phyloP scores from a whole-genome alignment of 2,113 vertebrate genomes.

The Pseudorasbora parva region DNA sequence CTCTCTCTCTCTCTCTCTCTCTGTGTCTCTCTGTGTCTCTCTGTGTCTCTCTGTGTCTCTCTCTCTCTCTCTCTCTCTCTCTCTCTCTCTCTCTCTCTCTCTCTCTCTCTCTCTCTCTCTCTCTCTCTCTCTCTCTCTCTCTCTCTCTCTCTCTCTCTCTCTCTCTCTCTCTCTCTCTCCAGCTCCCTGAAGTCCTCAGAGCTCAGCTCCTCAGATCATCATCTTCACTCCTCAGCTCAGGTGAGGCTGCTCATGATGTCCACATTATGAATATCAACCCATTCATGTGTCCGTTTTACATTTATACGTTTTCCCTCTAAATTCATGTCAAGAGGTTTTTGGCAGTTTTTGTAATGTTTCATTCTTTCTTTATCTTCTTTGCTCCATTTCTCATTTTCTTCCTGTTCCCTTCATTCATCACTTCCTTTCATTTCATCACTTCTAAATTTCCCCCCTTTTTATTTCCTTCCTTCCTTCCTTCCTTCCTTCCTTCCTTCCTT shows the following conservation, averaged over 20 bases:
- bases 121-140: no score
- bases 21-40: no score
- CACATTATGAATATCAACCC: no score
- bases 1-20: no score
- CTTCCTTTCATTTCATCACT: background rate
- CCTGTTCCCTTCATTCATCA: background rate
- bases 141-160: no score
- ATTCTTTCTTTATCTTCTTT: background rate
- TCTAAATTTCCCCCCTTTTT: background rate
- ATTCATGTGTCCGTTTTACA: background rate
- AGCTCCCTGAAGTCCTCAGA: conserved; percentile 89
- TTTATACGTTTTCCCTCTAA: background rate
- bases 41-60: no score
- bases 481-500: no score
- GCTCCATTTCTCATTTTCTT: background rate
- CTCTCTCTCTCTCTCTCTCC: no score
- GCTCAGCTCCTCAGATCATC: conserved; percentile 78
- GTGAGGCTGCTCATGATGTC: conserved; percentile 66
- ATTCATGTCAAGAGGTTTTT: background rate
- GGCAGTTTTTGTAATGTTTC: background rate
- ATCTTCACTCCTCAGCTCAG: conserved; percentile 80
- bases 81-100: no score
- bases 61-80: no score
- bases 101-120: no score
- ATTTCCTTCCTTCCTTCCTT: no score